Percentiles rank a stretch among this genome's conserved stretches.
Evolutionary conservation across 2,113 vertebrate species (phyloP).

Genomic region (Oryzias celebensis): DNA sequence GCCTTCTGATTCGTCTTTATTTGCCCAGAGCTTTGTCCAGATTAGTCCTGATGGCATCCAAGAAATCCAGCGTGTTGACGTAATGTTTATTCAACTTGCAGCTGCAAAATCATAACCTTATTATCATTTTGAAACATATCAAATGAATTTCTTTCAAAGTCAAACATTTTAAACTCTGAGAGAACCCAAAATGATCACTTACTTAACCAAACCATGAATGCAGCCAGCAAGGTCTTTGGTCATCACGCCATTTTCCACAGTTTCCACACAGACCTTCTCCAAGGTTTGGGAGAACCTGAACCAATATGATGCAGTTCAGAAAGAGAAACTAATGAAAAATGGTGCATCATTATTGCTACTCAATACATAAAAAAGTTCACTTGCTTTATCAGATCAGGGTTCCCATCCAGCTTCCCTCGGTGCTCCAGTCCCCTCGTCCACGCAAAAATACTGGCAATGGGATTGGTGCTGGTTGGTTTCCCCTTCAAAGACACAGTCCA

Average conservation of each 20-base stretch:
- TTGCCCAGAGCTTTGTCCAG: constrained; percentile 88
- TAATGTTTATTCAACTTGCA: constrained; percentile 92
- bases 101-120: constrained; percentile 63
- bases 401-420: constrained; percentile 90
- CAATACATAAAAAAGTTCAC: background rate
- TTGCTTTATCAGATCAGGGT: constrained; percentile 86
- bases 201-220: constrained; percentile 93
- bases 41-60: constrained; percentile 91
- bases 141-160: background rate
- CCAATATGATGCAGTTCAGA: background rate
- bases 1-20: constrained; percentile 54
- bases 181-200: constrained; percentile 43
- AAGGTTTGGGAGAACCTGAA: constrained; percentile 87
- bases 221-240: constrained; percentile 95
- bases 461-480: constrained; percentile 92
- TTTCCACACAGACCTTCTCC: constrained; percentile 90
- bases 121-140: background rate
- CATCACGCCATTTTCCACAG: constrained; percentile 91
- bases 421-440: constrained; percentile 94
- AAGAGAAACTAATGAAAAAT: background rate
- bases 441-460: constrained; percentile 96
- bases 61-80: constrained; percentile 92
- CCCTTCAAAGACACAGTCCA: constrained; percentile 73
- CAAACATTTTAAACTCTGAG: background rate
- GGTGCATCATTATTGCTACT: background rate